Base-by-base conservation (phyloP, 1,140 invertebrate species). In the Cyrtorhinus lividipennis region DNA sequence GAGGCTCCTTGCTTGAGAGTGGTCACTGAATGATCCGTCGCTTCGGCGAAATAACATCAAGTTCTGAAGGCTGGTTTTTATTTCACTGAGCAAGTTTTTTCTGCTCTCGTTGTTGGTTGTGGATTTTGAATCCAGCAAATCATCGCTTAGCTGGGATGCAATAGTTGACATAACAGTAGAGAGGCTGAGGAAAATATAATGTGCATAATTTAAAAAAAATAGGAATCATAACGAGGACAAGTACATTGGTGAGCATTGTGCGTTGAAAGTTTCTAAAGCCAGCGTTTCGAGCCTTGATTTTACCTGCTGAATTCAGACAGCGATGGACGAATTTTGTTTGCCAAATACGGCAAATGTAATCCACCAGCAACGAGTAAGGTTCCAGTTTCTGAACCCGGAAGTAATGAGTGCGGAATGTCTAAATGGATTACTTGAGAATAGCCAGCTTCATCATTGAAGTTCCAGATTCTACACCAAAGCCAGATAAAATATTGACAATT, bases 361-460 rank as follows among this genome's bases (percentile, higher is more conserved):
- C 81, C 81, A 20, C 81, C 81, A 38, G 79, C 76, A 1, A 83
- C 75, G 0, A 80, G 70, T 0, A 83, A 71, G 12, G 77, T 74
- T 0, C 81, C 81, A 61, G 74, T 74, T 46, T 82, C 80, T 1
- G 81, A 80, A 0, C 81, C 81, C 2, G 81, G 80, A 1, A 83
- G 79, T 5, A 81, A 77, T 2, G 77, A 79, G 27, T 76, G 76
- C 0, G 81, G 81, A 2, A 81, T 74, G 65, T 81, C 79, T 2
- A 83, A 73, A 68, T 82, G 81, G 0, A 83, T 69, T 0, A 83
- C 81, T 77, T 83, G 81, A 1, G 80, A 82, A 68, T 81, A 83
- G 1, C 81, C 81, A 2, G 81, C 79, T 73, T 83, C 81, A 64
- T 83, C 81, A 68, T 83, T 82, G 72, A 81, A 82, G 67, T 82